These are phyloP conservation scores for Eupeodes latifasciatus DNA, from an alignment of 2,888 invertebrate genomes.

Conservation along the genomic window DNA sequence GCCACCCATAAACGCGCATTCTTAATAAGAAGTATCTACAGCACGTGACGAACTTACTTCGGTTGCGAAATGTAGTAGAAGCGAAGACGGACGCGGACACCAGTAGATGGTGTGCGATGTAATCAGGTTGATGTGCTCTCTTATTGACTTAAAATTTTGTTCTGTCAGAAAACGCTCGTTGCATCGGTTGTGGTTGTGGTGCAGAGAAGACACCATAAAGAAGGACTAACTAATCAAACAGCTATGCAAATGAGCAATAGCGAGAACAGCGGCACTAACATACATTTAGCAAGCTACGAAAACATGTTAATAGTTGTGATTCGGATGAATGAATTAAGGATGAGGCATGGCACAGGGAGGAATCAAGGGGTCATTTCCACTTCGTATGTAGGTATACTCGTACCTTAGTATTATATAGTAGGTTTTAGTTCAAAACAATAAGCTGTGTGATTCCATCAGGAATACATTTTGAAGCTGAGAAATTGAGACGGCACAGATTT, in stretches of 20 bases:
- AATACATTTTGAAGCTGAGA: slow-evolving; percentile 45
- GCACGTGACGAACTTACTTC: slow-evolving; percentile 63
- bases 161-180: slow-evolving; percentile 25
- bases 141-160: slow-evolving; percentile 72
- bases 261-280: slow-evolving; percentile 67
- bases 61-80: background rate
- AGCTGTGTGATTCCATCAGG: slow-evolving; percentile 40
- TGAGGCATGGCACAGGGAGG: slow-evolving; percentile 41
- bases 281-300: slow-evolving; percentile 70
- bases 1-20: slow-evolving; percentile 72
- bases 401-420: background rate
- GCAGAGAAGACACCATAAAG: slow-evolving; percentile 20
- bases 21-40: slow-evolving; percentile 54
- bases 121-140: slow-evolving; percentile 73
- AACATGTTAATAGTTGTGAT: slow-evolving; percentile 73
- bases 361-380: slow-evolving; percentile 15
- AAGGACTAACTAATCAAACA: slow-evolving; percentile 72
- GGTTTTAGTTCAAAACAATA: background rate
- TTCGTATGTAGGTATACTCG: no score
- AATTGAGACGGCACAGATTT: slow-evolving; percentile 18
- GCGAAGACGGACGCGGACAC: slow-evolving; percentile 5
- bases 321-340: slow-evolving; percentile 67
- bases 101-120: slow-evolving; percentile 43
- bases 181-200: slow-evolving; percentile 3
- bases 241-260: slow-evolving; percentile 70